A percentile compares a stretch with the other conserved stretches of the same genome.
Conservation (phyloP, 2,113 vertebrate species). For the Platichthys stellatus region DNA sequence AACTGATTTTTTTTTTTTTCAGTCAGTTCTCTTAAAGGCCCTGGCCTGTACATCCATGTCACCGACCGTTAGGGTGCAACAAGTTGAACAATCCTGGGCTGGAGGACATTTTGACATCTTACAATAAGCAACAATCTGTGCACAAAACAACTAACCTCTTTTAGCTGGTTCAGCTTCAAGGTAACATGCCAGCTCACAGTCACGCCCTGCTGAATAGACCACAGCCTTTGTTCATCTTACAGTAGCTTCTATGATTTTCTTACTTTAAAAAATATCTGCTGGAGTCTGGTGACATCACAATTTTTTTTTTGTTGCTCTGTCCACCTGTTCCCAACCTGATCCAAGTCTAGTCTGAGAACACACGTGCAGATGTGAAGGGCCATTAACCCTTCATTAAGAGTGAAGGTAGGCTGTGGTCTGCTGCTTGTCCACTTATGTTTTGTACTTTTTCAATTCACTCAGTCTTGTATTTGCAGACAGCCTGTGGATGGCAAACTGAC, state of each 20-base stretch:
- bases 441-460: neutral
- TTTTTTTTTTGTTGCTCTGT: neutral
- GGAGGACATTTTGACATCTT: neutral
- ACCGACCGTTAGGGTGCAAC: neutral
- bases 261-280: neutral
- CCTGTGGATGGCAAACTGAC: slow-evolving; percentile 8
- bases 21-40: too few relatives aligned
- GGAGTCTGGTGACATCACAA: neutral
- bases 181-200: neutral
- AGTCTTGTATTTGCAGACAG: neutral
- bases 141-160: neutral
- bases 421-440: neutral
- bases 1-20: too few relatives aligned
- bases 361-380: neutral
- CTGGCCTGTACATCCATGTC: too few relatives aligned
- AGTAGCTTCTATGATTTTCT: neutral
- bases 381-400: neutral
- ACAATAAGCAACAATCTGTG: neutral
- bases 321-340: neutral
- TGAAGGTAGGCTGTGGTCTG: neutral
- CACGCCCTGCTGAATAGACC: neutral
- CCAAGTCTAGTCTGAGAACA: neutral
- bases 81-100: neutral
- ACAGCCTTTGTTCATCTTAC: neutral
- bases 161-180: neutral